Evolutionary conservation across 2,888 invertebrate species (phyloP).

Genomic region (Aelia acuminata): DNA sequence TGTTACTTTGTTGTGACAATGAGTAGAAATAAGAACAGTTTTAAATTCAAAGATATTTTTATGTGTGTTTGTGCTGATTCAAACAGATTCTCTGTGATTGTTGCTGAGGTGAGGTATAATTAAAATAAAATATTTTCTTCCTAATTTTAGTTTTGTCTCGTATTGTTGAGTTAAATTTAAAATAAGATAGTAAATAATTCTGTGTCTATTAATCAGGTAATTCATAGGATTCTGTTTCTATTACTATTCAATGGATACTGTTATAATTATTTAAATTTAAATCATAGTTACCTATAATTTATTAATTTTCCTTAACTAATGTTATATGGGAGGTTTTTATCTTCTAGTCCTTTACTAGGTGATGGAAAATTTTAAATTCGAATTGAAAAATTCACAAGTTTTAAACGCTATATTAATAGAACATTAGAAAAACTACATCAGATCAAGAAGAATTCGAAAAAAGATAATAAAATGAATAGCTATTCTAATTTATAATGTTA

Average conservation of each 20-base stretch:
- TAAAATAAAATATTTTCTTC: neutral
- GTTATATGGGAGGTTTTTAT: neutral
- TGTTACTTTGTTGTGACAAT: slow-evolving; percentile 26
- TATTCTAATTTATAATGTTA: no score
- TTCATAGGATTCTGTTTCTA: no score
- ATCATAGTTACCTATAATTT: neutral
- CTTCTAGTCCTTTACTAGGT: neutral
- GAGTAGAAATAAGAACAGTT: slow-evolving; percentile 19
- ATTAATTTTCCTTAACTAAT: neutral
- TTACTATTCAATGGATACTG: neutral
- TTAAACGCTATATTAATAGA: no score
- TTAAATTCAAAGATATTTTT: slow-evolving; percentile 47
- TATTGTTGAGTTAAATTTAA: neutral
- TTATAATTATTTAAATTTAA: neutral
- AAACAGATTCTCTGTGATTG: slow-evolving; percentile 51
- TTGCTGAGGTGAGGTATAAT: slow-evolving; percentile 27
- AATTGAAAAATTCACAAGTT: neutral
- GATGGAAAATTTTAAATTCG: neutral
- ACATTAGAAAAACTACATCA: no score
- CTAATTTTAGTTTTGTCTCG: neutral
- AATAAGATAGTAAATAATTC: neutral
- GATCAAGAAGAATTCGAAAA: no score
- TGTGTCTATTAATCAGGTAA: neutral
- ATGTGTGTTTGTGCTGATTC: slow-evolving; percentile 57
- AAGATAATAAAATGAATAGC: no score